phyloP scores from a whole-genome alignment of 2,888 invertebrate species.

The Drosophila bunnanda region DNA sequence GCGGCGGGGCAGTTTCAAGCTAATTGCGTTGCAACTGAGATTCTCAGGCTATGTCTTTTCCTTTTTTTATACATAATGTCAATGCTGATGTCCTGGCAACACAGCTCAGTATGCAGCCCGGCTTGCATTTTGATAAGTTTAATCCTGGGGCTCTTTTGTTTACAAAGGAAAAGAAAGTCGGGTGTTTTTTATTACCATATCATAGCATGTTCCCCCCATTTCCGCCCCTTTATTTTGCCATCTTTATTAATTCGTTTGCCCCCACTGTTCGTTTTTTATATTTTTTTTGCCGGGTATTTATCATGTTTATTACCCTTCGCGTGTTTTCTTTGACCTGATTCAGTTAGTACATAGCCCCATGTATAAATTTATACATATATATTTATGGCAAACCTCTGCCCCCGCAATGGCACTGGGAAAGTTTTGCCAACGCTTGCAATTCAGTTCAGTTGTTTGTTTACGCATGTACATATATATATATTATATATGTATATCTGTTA shows the following conservation, averaged over 20 bases:
- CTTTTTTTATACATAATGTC: background rate
- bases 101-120: background rate
- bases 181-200: background rate
- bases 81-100: background rate
- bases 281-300: constrained; percentile 20
- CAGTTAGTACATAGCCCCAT: constrained; percentile 7
- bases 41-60: constrained; percentile 8
- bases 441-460: constrained; percentile 28
- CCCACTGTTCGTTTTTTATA: constrained; percentile 6
- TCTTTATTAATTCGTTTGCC: constrained; percentile 30
- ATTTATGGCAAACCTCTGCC: constrained; percentile 29
- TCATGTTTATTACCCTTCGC: constrained; percentile 47
- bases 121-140: background rate
- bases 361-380: background rate
- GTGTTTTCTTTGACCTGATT: constrained; percentile 44
- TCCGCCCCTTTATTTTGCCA: background rate
- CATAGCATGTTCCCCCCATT: background rate
- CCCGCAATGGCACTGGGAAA: constrained; percentile 22
- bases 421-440: constrained; percentile 39
- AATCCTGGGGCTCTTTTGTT: background rate
- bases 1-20: background rate
- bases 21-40: constrained; percentile 41
- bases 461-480: background rate
- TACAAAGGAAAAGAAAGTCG: background rate
- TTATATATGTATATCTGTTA: constrained; percentile 1